phyloP scores from a whole-genome alignment of 2,888 invertebrate species.

The Apamea anceps region DNA sequence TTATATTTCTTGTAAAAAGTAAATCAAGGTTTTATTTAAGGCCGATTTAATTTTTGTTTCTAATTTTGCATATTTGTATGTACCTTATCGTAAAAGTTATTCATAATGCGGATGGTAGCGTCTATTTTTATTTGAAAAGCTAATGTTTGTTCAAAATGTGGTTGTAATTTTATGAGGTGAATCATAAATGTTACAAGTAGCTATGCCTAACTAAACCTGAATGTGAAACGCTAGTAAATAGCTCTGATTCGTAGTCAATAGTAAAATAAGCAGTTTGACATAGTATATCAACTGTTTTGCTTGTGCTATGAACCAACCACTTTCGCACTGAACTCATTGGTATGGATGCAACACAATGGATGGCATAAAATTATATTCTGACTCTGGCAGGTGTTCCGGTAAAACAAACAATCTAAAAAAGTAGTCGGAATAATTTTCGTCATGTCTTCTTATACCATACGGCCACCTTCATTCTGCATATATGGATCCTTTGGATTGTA shows the following conservation, averaged over 20 bases:
- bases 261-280: slow-evolving; percentile 30
- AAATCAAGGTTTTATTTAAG: slow-evolving; percentile 62
- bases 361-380: background rate
- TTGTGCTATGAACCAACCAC: slow-evolving; percentile 42
- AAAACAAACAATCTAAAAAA: background rate
- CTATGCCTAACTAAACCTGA: slow-evolving; percentile 40
- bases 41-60: slow-evolving; percentile 60
- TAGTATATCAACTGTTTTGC: slow-evolving; percentile 33
- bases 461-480: background rate
- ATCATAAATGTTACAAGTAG: slow-evolving; percentile 46
- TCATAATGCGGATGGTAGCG: slow-evolving; percentile 50
- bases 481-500: background rate
- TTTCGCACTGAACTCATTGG: slow-evolving; percentile 44
- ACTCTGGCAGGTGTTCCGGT: background rate
- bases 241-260: slow-evolving; percentile 44
- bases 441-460: background rate
- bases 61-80: slow-evolving; percentile 60
- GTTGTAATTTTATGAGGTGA: slow-evolving; percentile 64
- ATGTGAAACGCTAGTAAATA: slow-evolving; percentile 34
- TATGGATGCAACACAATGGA: slow-evolving; percentile 13
- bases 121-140: slow-evolving; percentile 54
- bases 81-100: slow-evolving; percentile 49
- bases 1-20: slow-evolving; percentile 67
- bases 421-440: background rate
- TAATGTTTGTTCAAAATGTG: slow-evolving; percentile 58